Evolutionary conservation across 2,113 vertebrate species (phyloP), one percentile per base, ranked within the genome.

Genomic region (Chrysochloris asiatica): DNA sequence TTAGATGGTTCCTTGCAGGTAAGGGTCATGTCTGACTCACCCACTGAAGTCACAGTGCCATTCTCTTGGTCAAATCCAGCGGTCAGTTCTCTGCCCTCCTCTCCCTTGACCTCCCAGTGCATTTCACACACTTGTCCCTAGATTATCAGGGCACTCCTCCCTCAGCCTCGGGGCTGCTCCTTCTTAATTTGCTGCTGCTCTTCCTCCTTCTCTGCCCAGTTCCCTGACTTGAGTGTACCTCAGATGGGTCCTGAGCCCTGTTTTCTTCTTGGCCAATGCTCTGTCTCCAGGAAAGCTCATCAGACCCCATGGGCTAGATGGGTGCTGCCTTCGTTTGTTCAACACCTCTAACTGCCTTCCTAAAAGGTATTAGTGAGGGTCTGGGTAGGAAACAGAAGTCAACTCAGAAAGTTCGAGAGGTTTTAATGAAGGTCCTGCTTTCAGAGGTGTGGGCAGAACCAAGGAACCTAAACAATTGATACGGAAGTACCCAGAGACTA

Each of bases 101-200:
- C n/a, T 86, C 28, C 36, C 17, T 41, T 0, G 0, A 52, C 48
- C 73, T 59, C 36, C 54, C 47, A 24, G 43, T 2, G 8, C 2
- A 7, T 17, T 75, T 78, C n/a, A 28, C 52, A 80, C 1, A 8
- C 21, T 0, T 50, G 71, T 75, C 52, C 82, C 47, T 63, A 30
- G 67, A 50, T 26, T 52, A 12, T 12, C 0, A 3, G 61, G 41
- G 11, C 4, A 12, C 16, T 4, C 0, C 1, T 69, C 14, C 63
- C 41, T 45, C 71, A 56, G 10, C 54, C 75, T 61, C 26, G 4
- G 1, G 10, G 38, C 28, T 26, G 28, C 38, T 59, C 6, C 71
- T 81, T n/a, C 56, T 63, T 59, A 22, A 2, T 12, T n/a, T 13
- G 0, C 1, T 12, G 43, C 24, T 45, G 6, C 45, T 56, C 52